Percentiles rank a stretch among this genome's conserved stretches.
Evolutionary conservation across 2,113 vertebrate species (phyloP).

Genomic region (Poecile atricapillus): DNA sequence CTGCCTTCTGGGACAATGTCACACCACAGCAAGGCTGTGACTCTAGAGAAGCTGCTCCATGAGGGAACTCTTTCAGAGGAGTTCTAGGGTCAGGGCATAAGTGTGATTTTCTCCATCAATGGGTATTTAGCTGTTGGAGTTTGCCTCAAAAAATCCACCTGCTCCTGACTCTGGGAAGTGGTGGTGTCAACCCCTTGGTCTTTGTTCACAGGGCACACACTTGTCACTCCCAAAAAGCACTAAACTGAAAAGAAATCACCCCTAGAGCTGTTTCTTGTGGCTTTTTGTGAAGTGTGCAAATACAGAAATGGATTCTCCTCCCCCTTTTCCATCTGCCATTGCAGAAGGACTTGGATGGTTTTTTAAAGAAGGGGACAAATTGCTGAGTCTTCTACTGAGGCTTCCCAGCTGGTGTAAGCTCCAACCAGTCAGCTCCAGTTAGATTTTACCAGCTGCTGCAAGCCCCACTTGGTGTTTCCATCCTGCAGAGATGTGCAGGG

Average conservation of each 20-base stretch:
- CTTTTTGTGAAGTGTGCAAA: background rate
- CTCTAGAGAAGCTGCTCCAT: background rate
- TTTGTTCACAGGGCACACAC: background rate
- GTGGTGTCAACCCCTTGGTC: background rate
- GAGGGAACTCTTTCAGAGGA: background rate
- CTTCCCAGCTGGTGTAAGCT: background rate
- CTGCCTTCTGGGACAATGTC: background rate
- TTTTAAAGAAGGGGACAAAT: background rate
- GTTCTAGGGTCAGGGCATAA: background rate
- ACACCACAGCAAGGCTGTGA: background rate
- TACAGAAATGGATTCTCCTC: background rate
- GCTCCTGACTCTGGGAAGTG: background rate
- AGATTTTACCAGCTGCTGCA: background rate
- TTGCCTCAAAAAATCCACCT: background rate
- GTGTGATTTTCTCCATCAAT: background rate
- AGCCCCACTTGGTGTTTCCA: background rate
- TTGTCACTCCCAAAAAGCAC: background rate
- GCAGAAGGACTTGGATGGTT: background rate
- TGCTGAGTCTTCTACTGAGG: background rate
- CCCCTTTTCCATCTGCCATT: background rate
- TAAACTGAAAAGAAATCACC: background rate
- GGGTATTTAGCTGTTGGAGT: background rate
- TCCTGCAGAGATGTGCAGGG: background rate
- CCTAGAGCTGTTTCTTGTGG: background rate
- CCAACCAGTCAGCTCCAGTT: background rate